These are phyloP conservation scores for Lagothrix lagotricha DNA, from an alignment of 2,797 vertebrate species.

Conservation along the genomic window DNA sequence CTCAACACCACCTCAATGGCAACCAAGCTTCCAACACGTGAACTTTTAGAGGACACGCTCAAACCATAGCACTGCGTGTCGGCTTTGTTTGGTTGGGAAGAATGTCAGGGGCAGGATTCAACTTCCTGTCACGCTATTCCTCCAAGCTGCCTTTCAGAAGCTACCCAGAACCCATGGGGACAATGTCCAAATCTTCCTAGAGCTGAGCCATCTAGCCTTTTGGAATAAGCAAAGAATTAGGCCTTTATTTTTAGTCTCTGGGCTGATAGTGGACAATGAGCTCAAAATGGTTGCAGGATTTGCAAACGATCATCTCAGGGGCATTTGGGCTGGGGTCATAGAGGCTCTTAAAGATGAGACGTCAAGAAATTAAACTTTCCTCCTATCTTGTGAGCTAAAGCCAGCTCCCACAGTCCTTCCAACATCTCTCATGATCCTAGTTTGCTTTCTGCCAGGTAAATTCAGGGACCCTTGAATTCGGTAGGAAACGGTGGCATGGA, in stretches of 20 bases:
- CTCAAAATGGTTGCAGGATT: background rate
- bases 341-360: background rate
- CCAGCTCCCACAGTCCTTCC: background rate
- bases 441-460: background rate
- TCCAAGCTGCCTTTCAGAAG: background rate
- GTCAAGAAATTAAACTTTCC: background rate
- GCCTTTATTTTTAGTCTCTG: background rate
- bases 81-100: background rate
- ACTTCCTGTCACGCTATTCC: background rate
- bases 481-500: background rate
- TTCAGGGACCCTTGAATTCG: background rate
- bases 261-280: background rate
- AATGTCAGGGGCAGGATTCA: background rate
- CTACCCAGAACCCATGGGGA: background rate
- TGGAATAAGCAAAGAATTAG: background rate
- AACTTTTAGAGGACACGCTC: background rate
- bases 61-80: background rate
- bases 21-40: background rate
- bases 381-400: background rate
- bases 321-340: background rate
- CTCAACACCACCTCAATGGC: background rate
- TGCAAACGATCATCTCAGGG: background rate
- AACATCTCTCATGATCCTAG: background rate
- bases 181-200: background rate
- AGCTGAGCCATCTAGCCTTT: background rate